phyloP scores from a whole-genome alignment of 2,113 vertebrate genomes.

The Rhipidura dahli region DNA sequence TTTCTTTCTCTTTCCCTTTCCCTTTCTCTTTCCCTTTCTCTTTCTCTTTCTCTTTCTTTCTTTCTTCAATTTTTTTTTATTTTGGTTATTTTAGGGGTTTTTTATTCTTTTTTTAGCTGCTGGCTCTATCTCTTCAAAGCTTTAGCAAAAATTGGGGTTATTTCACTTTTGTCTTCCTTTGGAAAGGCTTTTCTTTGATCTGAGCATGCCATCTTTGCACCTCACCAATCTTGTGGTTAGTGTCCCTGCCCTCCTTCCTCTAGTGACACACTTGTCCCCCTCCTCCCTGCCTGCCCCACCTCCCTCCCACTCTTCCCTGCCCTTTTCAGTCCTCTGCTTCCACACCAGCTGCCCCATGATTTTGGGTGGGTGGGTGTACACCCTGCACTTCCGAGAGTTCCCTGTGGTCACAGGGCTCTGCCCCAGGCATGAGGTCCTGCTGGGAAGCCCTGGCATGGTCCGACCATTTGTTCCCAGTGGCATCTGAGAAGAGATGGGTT shows the following conservation, averaged over 20 bases:
- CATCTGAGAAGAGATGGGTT: background rate
- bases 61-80: background rate
- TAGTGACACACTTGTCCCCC: conserved; percentile 65
- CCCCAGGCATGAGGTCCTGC: background rate
- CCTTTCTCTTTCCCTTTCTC: accelerated
- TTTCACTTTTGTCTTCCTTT: conserved; percentile 77
- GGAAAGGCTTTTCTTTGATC: conserved; percentile 80
- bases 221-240: conserved; percentile 95
- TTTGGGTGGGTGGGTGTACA: background rate
- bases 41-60: accelerated
- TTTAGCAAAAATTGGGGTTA: conserved; percentile 78
- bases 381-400: background rate
- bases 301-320: background rate
- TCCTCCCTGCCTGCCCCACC: conserved; percentile 1
- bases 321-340: background rate
- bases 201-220: conserved; percentile 95
- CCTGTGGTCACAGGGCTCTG: background rate
- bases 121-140: conserved; percentile 86
- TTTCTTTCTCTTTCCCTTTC: accelerated
- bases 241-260: conserved; percentile 72
- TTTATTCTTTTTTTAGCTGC: conserved; percentile 74
- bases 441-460: background rate
- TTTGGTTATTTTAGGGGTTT: background rate
- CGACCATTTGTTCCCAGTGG: background rate
- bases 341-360: background rate